These are phyloP conservation scores for Isotomurus palustris DNA, from an alignment of 2,888 invertebrate genomes.

Conservation along the genomic window DNA sequence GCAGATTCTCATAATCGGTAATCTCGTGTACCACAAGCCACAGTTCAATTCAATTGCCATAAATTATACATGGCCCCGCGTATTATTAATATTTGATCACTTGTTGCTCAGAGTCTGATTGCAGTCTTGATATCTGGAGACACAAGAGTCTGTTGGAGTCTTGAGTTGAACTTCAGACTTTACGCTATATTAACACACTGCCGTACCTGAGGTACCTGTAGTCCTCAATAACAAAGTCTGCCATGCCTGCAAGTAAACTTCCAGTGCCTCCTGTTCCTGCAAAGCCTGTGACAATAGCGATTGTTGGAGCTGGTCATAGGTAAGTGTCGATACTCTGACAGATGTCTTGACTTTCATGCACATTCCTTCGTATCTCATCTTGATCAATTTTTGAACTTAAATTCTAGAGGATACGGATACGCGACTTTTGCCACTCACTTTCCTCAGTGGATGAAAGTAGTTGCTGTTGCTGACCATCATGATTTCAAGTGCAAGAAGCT, in stretches of 20 bases:
- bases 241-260: constrained; percentile 5
- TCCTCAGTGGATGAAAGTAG: constrained; percentile 43
- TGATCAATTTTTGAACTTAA: not conserved
- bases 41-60: too few species aligned
- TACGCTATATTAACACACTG: too few species aligned
- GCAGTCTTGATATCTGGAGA: too few species aligned
- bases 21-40: too few species aligned
- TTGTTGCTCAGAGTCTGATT: too few species aligned
- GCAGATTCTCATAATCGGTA: too few species aligned
- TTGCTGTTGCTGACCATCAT: constrained; percentile 42
- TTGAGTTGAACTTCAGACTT: too few species aligned
- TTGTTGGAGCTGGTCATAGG: constrained; percentile 43
- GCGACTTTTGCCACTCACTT: constrained; percentile 32
- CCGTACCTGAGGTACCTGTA: too few species aligned
- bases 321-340: constrained; percentile 7
- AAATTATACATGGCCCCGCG: too few species aligned
- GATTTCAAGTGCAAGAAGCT: constrained; percentile 30
- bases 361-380: not conserved
- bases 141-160: too few species aligned
- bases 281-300: constrained; percentile 40
- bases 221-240: too few species aligned
- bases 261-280: constrained; percentile 17
- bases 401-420: constrained; percentile 36
- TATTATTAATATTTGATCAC: too few species aligned
- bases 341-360: not conserved